A percentile compares a stretch with the other conserved stretches of the same genome.
phyloP scores from a whole-genome alignment of 1,140 invertebrate species.

The Sitodiplosis mosellana region DNA sequence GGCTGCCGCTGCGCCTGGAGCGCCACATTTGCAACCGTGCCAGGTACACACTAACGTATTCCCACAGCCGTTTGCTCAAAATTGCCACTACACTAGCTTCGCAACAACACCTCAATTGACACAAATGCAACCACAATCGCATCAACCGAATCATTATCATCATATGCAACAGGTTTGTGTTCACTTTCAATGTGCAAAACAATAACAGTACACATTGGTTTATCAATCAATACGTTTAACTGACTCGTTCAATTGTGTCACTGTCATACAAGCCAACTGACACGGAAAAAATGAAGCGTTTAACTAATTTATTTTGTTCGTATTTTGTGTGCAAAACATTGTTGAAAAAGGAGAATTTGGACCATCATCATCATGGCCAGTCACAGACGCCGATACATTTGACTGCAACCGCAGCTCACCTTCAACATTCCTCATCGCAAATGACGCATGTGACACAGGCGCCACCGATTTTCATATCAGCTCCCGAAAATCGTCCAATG shows the following conservation, averaged over 20 bases:
- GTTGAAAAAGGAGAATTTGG: background rate
- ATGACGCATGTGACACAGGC: constrained; percentile 28
- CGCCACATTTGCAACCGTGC: constrained; percentile 26
- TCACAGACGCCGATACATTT: constrained; percentile 23
- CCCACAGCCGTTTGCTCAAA: constrained; percentile 9
- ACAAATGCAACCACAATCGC: constrained; percentile 4
- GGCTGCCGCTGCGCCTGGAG: constrained; percentile 15
- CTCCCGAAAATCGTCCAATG: constrained; percentile 24
- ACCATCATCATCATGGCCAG: constrained; percentile 18
- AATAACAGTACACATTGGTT: background rate
- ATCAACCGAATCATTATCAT: constrained; percentile 5
- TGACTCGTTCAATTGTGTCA: too few species aligned
- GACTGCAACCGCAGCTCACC: constrained; percentile 20
- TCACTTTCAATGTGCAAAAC: constrained; percentile 4
- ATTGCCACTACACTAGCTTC: constrained; percentile 5
- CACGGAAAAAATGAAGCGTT: constrained; percentile 1
- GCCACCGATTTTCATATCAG: constrained; percentile 33
- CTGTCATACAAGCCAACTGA: too few species aligned
- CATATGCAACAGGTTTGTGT: constrained; percentile 8
- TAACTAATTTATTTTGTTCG: constrained; percentile 1
- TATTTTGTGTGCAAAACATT: background rate
- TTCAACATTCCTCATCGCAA: constrained; percentile 25
- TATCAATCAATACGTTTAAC: too few species aligned
- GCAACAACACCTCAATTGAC: background rate
- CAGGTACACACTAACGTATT: constrained; percentile 21